These are phyloP conservation scores for Athalia rosae DNA, from an alignment of 2,888 invertebrate genomes.

Conservation along the genomic window DNA sequence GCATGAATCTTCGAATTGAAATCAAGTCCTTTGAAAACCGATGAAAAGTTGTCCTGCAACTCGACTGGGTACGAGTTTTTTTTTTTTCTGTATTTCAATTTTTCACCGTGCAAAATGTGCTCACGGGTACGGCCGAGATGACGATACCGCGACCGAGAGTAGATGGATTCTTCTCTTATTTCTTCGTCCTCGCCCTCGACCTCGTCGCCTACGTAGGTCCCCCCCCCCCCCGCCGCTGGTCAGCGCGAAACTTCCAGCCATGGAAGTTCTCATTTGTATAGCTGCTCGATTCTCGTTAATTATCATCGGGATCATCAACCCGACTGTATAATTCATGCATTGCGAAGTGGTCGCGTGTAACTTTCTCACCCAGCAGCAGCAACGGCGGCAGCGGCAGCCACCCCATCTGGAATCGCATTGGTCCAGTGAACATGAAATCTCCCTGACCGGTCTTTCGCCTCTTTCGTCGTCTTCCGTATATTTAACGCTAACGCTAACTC, in stretches of 20 bases:
- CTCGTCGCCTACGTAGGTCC: conserved; percentile 23
- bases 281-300: conserved; percentile 45
- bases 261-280: too few relatives aligned
- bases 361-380: conserved; percentile 19
- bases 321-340: conserved; percentile 44
- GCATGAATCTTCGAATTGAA: too few relatives aligned
- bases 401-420: conserved; percentile 39
- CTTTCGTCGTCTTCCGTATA: neutral
- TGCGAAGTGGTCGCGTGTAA: conserved; percentile 40
- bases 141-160: too few relatives aligned
- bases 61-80: too few relatives aligned
- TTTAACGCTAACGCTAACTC: neutral
- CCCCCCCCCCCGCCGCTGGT: conserved; percentile 25
- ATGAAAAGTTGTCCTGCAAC: too few relatives aligned
- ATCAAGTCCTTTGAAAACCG: too few relatives aligned
- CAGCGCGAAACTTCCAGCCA: conserved; percentile 4
- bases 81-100: too few relatives aligned
- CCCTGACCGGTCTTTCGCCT: conserved; percentile 31
- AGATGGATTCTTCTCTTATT: too few relatives aligned
- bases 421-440: conserved; percentile 43
- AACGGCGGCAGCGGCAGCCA: neutral
- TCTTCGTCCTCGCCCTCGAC: too few relatives aligned
- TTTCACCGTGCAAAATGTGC: too few relatives aligned
- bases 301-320: conserved; percentile 49
- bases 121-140: too few relatives aligned